A percentile compares a stretch with the other conserved stretches of the same genome.
Conservation (phyloP, 2,888 invertebrate genomes). For the Polyploca ridens region DNA sequence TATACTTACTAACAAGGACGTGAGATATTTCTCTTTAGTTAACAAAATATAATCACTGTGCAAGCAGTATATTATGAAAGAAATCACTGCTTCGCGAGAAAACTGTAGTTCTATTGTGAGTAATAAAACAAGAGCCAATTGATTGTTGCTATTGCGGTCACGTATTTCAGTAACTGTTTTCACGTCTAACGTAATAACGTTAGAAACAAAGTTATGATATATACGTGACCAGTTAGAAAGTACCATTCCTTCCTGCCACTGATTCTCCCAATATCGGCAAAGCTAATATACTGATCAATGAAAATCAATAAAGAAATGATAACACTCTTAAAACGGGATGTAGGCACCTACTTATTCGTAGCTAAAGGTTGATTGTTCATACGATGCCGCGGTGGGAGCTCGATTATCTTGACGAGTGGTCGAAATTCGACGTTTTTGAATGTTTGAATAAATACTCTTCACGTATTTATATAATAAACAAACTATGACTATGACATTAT, state of each 20-base stretch:
- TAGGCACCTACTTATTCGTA: no score
- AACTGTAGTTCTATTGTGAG: slow-evolving; percentile 50
- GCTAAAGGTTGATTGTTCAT: no score
- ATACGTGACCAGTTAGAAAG: slow-evolving; percentile 73
- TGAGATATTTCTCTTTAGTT: not conserved
- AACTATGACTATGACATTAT: no score
- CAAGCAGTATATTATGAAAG: slow-evolving; percentile 26
- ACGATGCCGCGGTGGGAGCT: no score
- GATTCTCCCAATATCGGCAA: slow-evolving; percentile 41
- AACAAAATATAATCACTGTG: slow-evolving; percentile 19
- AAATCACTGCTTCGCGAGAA: slow-evolving; percentile 58
- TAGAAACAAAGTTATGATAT: slow-evolving; percentile 79
- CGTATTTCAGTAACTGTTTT: slow-evolving; percentile 82
- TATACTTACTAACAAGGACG: no score
- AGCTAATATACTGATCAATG: slow-evolving; percentile 19
- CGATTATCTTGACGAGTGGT: no score
- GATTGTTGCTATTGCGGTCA: slow-evolving; percentile 82
- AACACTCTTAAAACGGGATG: no score
- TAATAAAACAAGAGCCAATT: slow-evolving; percentile 78
- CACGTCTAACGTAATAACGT: slow-evolving; percentile 82
- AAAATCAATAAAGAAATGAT: not conserved
- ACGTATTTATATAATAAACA: no score
- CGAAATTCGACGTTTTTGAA: no score
- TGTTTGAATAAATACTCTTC: no score
- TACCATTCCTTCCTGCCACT: slow-evolving; percentile 38